Base-by-base conservation (phyloP, 2,797 vertebrate species). In the Lutjanus campechanus region DNA sequence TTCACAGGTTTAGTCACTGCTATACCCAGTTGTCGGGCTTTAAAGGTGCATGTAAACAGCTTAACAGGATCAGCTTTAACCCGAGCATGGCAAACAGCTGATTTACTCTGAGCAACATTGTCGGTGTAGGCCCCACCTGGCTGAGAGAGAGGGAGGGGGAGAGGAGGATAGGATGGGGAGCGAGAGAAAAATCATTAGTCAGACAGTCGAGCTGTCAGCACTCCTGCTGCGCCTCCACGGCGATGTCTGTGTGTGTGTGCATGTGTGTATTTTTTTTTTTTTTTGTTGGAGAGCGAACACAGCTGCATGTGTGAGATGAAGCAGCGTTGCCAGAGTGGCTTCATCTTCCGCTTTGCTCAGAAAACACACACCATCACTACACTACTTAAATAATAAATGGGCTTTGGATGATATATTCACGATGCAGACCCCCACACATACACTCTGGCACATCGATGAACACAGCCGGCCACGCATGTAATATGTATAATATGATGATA, bases 21-120 rank as follows among this genome's bases (percentile, higher is more conserved):
- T 50, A 67, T 63, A 53, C 49, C 59, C 70, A 56, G 50, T 82
- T 44, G 55, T 43, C 16, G 0, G 67, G 81, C 78, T 88, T 82
- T 83, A 71, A 82, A 87, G 82, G 73, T 73, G 76, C 72, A 15
- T 80, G 77, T 84, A 86, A 88, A 90, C 79, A 72, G 83, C 86
- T 85, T 89, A 90, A 88, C 65, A 43, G 84, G 72, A 88, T 91
- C 81, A 86, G 85, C 83, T 75, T 78, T 77, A 74, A 84, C 73
- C 81, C 36, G 55, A 88, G 61, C 59, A 79, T 69, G 81, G 56
- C 71, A 83, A 86, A 89, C 87, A 88, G 73, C 80, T 82, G 88
- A 82, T 85, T 81, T 78, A 77, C 64, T 77, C 59, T 12, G 29
- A 63, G 69, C 69, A 58, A 46, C 73, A 51, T 49, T 47, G 61